These are phyloP conservation scores for Polyommatus iphigenia DNA, from an alignment of 2,888 invertebrate species.

Conservation along the genomic window DNA sequence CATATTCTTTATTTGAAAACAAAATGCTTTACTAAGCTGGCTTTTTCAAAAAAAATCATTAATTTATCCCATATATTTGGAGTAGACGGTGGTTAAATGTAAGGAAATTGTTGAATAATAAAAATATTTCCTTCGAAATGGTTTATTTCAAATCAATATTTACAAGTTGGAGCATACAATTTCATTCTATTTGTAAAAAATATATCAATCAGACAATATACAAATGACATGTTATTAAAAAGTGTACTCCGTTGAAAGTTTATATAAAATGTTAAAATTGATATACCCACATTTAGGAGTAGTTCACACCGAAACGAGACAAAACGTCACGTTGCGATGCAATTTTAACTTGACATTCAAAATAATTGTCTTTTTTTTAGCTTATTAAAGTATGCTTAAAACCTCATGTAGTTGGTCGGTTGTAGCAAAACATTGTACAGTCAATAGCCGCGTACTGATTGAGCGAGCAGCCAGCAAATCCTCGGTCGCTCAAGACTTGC, in stretches of 20 bases:
- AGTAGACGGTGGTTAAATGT: background rate
- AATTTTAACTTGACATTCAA: no score
- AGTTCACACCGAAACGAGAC: background rate
- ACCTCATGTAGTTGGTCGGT: no score
- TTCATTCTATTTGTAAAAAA: conserved; percentile 48
- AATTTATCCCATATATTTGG: background rate
- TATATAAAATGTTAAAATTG: conserved; percentile 20
- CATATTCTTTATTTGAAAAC: background rate
- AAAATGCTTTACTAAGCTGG: background rate
- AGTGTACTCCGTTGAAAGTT: conserved; percentile 25
- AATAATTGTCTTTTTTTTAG: background rate
- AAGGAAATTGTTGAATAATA: background rate
- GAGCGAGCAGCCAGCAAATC: no score
- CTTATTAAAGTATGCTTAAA: background rate
- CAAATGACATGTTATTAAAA: conserved; percentile 28
- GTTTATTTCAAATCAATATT: conserved; percentile 2
- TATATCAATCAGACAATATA: conserved; percentile 65
- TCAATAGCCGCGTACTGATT: no score
- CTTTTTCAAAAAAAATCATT: background rate
- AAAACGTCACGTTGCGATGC: background rate
- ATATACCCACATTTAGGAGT: background rate
- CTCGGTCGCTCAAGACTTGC: no score
- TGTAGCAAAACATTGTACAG: no score
- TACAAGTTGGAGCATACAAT: conserved; percentile 33
- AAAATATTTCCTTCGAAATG: background rate